Conservation (phyloP, 2,888 invertebrate genomes). For the Aspidiotus rigidus region DNA sequence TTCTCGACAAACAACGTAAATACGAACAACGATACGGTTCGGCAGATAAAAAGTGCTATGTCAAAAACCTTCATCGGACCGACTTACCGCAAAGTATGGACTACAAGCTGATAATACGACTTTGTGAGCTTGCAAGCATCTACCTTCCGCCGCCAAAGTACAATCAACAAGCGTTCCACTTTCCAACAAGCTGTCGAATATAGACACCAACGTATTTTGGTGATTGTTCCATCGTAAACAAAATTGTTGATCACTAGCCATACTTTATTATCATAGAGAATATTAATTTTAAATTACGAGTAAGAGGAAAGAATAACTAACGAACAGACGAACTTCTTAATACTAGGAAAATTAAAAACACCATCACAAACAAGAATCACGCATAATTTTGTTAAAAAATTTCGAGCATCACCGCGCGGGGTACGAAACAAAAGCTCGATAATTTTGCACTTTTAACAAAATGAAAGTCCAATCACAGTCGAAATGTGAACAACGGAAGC, state of each 20-base stretch:
- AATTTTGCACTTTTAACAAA: conserved; percentile 33
- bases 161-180: conserved; percentile 87
- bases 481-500: conserved; percentile 29
- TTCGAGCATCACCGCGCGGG: conserved; percentile 26
- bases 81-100: conserved; percentile 44
- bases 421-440: conserved; percentile 31
- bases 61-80: no score
- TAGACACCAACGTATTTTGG: conserved; percentile 81
- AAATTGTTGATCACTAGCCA: conserved; percentile 67
- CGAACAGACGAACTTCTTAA: conserved; percentile 13
- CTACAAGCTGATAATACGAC: conserved; percentile 73
- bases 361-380: conserved; percentile 27
- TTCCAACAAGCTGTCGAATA: conserved; percentile 81
- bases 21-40: no score
- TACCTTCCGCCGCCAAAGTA: conserved; percentile 83
- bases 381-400: conserved; percentile 19
- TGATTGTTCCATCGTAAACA: conserved; percentile 91
- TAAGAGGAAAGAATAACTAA: no score
- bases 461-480: conserved; percentile 33
- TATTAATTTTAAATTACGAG: conserved; percentile 10
- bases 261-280: conserved; percentile 16
- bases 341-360: conserved; percentile 24
- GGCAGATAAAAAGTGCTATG: no score
- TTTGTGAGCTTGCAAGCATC: conserved; percentile 84
- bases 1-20: no score